Conservation (phyloP, 2,113 vertebrate genomes). For the Oncorhynchus gorbuscha region DNA sequence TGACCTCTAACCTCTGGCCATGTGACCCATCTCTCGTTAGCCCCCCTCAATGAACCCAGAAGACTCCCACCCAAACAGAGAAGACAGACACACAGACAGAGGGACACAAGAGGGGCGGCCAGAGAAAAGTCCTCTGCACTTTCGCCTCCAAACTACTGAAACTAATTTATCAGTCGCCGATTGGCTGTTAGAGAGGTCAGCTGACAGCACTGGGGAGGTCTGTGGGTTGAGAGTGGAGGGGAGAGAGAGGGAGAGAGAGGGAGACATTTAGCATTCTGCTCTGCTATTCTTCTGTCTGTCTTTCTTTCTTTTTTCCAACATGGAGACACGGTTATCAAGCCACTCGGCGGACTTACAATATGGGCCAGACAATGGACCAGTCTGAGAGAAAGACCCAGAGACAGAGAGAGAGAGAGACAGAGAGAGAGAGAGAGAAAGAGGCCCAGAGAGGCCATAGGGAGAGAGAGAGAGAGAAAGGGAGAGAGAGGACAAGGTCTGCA, state of each 20-base stretch:
- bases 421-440: conserved; percentile 16
- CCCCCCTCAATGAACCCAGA: conserved; percentile 1
- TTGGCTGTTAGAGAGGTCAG: conserved; percentile 60
- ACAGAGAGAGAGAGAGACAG: conserved; percentile 48
- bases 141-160: conserved; percentile 48
- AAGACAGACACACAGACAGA: conserved; percentile 9
- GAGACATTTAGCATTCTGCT: conserved; percentile 69
- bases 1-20: conserved; percentile 64
- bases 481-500: conserved; percentile 35
- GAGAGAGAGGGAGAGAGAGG: conserved; percentile 6
- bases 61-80: not conserved
- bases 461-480: conserved; percentile 12
- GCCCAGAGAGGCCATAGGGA: conserved; percentile 24
- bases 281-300: conserved; percentile 72
- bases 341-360: conserved; percentile 70
- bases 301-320: conserved; percentile 60
- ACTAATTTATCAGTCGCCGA: conserved; percentile 36
- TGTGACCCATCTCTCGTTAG: conserved; percentile 62
- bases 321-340: conserved; percentile 80
- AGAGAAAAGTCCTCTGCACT: conserved; percentile 20
- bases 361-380: conserved; percentile 65
- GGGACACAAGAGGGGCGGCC: not conserved
- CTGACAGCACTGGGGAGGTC: conserved; percentile 69
- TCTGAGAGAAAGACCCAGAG: conserved; percentile 65
- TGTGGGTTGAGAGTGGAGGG: conserved; percentile 30